These are phyloP conservation scores for Platypus cylindrus DNA, from an alignment of 2,888 invertebrate species.

Conservation along the genomic window DNA sequence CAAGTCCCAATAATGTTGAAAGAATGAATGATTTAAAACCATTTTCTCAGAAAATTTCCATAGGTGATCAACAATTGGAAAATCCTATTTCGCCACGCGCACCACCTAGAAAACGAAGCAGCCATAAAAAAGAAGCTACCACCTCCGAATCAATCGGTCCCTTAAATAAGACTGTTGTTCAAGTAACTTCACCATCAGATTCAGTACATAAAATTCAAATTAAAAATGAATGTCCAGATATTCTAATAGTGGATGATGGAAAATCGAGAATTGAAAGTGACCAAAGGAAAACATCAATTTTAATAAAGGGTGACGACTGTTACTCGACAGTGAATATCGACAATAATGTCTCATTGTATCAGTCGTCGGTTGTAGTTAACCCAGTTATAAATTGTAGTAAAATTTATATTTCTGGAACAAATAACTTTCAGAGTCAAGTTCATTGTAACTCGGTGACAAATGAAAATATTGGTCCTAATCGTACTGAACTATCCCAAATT, in stretches of 20 bases:
- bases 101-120: slow-evolving; percentile 33
- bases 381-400: slow-evolving; percentile 28
- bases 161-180: slow-evolving; percentile 36
- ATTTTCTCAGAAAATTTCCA: no score
- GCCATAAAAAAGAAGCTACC: slow-evolving; percentile 26
- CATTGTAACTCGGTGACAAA: no score
- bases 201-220: slow-evolving; percentile 43
- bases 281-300: slow-evolving; percentile 51
- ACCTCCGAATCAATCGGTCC: slow-evolving; percentile 20
- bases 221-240: slow-evolving; percentile 36
- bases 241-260: slow-evolving; percentile 14
- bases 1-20: no score
- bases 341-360: slow-evolving; percentile 54
- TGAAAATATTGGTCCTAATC: no score
- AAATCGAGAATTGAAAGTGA: slow-evolving; percentile 28
- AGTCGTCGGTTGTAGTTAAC: slow-evolving; percentile 60
- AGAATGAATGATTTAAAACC: no score
- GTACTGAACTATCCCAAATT: no score
- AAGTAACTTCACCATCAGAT: slow-evolving; percentile 34
- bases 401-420: slow-evolving; percentile 34
- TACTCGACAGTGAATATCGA: slow-evolving; percentile 64
- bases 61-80: slow-evolving; percentile 5
- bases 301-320: slow-evolving; percentile 61
- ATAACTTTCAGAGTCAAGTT: no score
- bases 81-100: slow-evolving; percentile 27